Evolutionary conservation across 2,797 vertebrate species (phyloP).

Genomic region (Crenuchus spilurus): DNA sequence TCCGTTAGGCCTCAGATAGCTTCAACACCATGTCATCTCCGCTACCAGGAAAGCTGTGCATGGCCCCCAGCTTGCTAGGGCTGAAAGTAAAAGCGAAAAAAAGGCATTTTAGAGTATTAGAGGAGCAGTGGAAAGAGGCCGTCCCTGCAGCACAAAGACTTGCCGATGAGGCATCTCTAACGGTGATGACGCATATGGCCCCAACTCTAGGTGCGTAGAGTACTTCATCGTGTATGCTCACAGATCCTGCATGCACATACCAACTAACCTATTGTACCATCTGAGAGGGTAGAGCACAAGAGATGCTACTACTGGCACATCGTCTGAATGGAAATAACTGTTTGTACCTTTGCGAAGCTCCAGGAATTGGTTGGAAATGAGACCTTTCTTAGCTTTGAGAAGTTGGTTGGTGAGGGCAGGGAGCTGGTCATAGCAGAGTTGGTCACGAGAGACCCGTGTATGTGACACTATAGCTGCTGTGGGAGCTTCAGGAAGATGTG

Average conservation of each 20-base stretch:
- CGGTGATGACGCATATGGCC: slow-evolving; percentile 23
- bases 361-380: not conserved
- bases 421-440: not conserved
- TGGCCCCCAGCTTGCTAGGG: slow-evolving; percentile 56
- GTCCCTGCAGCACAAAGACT: slow-evolving; percentile 14
- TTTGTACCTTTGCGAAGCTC: slow-evolving; percentile 8
- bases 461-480: slow-evolving; percentile 11
- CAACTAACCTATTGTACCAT: slow-evolving; percentile 21
- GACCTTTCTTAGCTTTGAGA: no score
- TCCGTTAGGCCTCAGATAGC: slow-evolving; percentile 64
- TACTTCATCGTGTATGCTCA: slow-evolving; percentile 18
- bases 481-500: not conserved
- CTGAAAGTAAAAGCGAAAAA: not conserved
- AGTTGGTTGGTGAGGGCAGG: slow-evolving; percentile 4
- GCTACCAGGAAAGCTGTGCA: slow-evolving; percentile 60
- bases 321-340: not conserved
- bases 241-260: slow-evolving; percentile 3
- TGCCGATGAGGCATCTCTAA: slow-evolving; percentile 24
- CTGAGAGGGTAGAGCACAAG: not conserved
- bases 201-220: slow-evolving; percentile 17
- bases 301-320: slow-evolving; percentile 10
- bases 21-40: slow-evolving; percentile 64
- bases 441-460: not conserved
- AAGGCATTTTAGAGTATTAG: slow-evolving; percentile 30
- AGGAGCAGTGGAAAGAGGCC: slow-evolving; percentile 26